Base-by-base conservation (phyloP, 2,113 vertebrate species). In the Nothobranchius kuhntae region DNA sequence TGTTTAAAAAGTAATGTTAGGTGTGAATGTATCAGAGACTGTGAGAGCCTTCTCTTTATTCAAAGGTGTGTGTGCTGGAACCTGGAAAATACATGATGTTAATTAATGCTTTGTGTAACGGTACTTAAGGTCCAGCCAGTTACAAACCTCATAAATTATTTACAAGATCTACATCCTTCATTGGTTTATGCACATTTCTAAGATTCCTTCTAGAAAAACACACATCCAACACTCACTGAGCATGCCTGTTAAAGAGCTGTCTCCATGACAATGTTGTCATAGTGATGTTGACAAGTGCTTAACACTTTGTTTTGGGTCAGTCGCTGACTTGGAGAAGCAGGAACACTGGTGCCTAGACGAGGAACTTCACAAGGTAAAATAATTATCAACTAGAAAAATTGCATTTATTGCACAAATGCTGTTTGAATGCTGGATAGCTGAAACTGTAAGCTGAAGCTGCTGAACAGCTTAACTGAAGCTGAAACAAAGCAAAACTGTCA, bases 191-290 rank as follows among this genome's bases (percentile, higher is more conserved):
- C 35, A 59, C 30, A 17, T 56, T 26, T 38, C 14, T 40, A 9
- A 42, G 35, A 21, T 44, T 58, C 55, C 11, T 42, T 8, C 4
- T 11, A 21, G 38, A n/a, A 13, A 45, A 8, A 38, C 14, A 56
- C 9, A 40, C 7, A 40, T 26, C 38, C 47, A 57, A 26, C 38
- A 69, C 52, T 71, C n/a, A 56, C 53, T 60, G 57, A 53, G 67
- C 24, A 21, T 56, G 80, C 36, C 59, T 53, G 52, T 82, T 65
- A 77, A 53, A 76, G 40, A 59, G 46, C n/a, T 21, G 38, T 88
- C 71, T 72, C 91, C 77, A 88, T 91, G 87, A 75, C 48, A 87
- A 86, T 59, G 77, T 90, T 75, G 89, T 78, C 89, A 86, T 87
- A 83, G 89, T 76, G 80, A 92, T 80, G 45, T 47, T 75, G 79